Evolutionary conservation across 2,797 vertebrate genomes (phyloP).

Genomic region (Manis pentadactyla): DNA sequence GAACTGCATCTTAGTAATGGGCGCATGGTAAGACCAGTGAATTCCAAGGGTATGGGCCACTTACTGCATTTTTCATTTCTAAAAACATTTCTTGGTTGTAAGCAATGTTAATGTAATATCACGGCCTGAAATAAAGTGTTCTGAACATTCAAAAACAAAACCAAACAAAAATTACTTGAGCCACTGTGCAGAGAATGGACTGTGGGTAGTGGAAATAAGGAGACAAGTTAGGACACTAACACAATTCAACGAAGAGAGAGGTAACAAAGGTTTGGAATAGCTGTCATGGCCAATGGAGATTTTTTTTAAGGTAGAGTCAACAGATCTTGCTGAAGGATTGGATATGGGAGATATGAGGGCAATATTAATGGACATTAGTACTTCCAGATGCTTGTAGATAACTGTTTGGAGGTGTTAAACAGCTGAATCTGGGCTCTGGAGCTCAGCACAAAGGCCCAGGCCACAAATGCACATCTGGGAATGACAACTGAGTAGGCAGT

Average conservation of each 20-base stretch:
- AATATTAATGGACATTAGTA: neutral
- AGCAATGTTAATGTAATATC: neutral
- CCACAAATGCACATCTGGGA: neutral
- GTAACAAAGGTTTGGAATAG: neutral
- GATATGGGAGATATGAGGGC: neutral
- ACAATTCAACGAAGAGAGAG: neutral
- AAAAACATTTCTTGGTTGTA: neutral
- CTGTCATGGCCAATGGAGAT: neutral
- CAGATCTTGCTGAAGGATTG: neutral
- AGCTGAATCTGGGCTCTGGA: neutral
- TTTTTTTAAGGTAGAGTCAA: neutral
- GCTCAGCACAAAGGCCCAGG: neutral
- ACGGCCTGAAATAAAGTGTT: neutral
- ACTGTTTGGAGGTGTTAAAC: neutral
- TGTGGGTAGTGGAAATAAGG: neutral
- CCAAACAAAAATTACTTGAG: neutral
- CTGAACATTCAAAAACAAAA: neutral
- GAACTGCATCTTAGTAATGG: neutral
- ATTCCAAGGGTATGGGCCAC: neutral
- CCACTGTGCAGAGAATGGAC: neutral
- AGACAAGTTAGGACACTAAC: neutral
- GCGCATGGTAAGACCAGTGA: neutral
- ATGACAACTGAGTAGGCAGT: neutral
- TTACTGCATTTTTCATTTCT: neutral
- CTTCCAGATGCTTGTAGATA: neutral